Base-by-base conservation (phyloP, 1,140 invertebrate genomes). In the Hylaeus anthracinus region DNA sequence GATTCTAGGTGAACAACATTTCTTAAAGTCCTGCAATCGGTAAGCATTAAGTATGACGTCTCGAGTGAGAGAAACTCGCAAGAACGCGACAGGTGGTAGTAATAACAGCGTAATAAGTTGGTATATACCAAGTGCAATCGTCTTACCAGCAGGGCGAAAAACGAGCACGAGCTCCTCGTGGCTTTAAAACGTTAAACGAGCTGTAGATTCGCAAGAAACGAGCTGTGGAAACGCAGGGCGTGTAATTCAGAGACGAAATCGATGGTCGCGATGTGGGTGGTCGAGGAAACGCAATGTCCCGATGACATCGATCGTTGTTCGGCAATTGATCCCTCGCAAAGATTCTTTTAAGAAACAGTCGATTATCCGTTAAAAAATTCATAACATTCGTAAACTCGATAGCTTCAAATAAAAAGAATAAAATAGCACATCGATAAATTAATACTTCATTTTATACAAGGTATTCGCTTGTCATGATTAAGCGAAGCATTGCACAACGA, bases 61-160 rank as follows among this genome's bases (percentile, higher is more conserved):
- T 39, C 26, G 67, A 60, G 61, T 45, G 53, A 71, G 41, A 78
- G 37, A 45, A 48, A 48, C 45, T 48, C 45, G 43, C 51, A 8
- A 75, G 43, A 48, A 67, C 63, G 55, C 53, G 66, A 67, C 39
- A 55, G 55, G 37, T 45, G 58, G 12, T 8, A 51, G 64, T 58
- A 79, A 82, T 73, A 69, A 66, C 75, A 4, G 6, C 56, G 56
- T 51, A 26, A 26, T 26, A 26, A 41, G 69, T 63, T 56, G 64
- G 72, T 48, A 26, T 26, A 26, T 26, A 12, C 79, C 63, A 71
- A 51, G 41, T 43, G 63, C 53, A 67, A 66, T 61, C 60, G 53
- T 55, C 45, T 63, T 69, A 45, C 15, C 5, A 53, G 72, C n/a
- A 12, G 5, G 1, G 43, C 14, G 41, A 72, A 53, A 53, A 63